Conservation (phyloP, 1,140 invertebrate species). For the Apis cerana region DNA sequence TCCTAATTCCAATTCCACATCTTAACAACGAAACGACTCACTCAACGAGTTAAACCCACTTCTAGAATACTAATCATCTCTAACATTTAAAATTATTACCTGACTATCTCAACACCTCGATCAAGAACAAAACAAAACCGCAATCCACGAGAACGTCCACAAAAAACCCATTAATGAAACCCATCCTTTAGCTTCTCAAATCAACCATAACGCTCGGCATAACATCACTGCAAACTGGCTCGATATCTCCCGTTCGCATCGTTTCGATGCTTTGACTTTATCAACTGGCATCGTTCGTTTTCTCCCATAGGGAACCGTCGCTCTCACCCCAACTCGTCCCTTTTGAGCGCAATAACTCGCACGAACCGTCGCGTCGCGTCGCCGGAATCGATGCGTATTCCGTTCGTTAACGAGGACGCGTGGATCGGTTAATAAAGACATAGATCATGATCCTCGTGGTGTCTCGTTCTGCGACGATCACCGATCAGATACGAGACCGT, state of each 20-base stretch:
- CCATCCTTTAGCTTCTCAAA: not conserved
- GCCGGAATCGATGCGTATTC: too few relatives aligned
- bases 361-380: not conserved
- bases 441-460: slow-evolving; percentile 38
- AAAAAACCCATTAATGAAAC: not conserved
- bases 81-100: too few relatives aligned
- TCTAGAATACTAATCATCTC: too few relatives aligned
- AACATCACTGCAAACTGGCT: not conserved
- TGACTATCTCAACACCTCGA: too few relatives aligned
- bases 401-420: not conserved
- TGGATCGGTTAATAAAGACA: slow-evolving; percentile 43
- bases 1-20: too few relatives aligned
- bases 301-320: not conserved
- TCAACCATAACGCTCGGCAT: not conserved
- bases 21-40: too few relatives aligned
- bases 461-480: slow-evolving; percentile 20
- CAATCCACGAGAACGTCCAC: not conserved
- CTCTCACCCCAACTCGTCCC: too few relatives aligned
- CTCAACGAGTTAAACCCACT: too few relatives aligned
- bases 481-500: slow-evolving; percentile 36
- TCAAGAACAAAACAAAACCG: too few relatives aligned
- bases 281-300: not conserved
- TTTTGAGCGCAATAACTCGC: slow-evolving; percentile 14
- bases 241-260: not conserved
- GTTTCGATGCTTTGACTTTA: not conserved